Conservation (phyloP, 2,797 vertebrate genomes). For the Gymnoscopelus microlampas region DNA sequence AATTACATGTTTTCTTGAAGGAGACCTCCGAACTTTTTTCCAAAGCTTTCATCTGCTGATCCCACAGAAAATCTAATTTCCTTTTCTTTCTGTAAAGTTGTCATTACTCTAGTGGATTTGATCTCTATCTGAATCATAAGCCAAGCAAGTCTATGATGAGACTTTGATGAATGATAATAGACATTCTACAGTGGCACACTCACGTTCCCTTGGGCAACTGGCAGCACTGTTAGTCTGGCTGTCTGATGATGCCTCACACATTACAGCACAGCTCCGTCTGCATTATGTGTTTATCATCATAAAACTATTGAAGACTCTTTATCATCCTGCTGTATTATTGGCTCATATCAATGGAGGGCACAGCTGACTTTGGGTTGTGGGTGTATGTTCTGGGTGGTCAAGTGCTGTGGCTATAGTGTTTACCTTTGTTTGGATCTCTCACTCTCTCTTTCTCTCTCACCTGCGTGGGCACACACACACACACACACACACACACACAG, state of each 20-base stretch:
- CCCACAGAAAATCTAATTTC: slow-evolving; percentile 37
- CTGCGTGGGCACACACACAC: slow-evolving; percentile 12
- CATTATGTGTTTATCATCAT: slow-evolving; percentile 45
- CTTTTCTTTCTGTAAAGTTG: slow-evolving; percentile 64
- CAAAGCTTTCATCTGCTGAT: no score
- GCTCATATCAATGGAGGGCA: slow-evolving; percentile 40
- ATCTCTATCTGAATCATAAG: slow-evolving; percentile 70
- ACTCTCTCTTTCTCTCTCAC: slow-evolving; percentile 30
- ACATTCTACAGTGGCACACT: slow-evolving; percentile 54
- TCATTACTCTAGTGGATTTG: slow-evolving; percentile 64
- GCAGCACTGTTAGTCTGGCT: slow-evolving; percentile 57
- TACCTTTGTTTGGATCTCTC: slow-evolving; percentile 77
- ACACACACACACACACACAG: slow-evolving; percentile 1
- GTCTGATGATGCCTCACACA: slow-evolving; percentile 64
- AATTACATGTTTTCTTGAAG: no score
- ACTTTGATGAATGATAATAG: slow-evolving; percentile 70
- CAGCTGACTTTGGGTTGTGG: slow-evolving; percentile 49
- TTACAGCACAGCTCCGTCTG: slow-evolving; percentile 64
- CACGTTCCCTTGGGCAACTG: slow-evolving; percentile 62
- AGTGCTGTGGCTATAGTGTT: slow-evolving; percentile 59
- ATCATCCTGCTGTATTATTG: slow-evolving; percentile 21
- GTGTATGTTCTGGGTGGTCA: slow-evolving; percentile 69
- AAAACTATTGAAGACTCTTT: slow-evolving; percentile 32
- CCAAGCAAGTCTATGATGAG: slow-evolving; percentile 60
- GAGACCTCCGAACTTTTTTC: no score